These are phyloP conservation scores for Ecdyonurus torrentis DNA, from an alignment of 2,888 invertebrate genomes.

Conservation along the genomic window DNA sequence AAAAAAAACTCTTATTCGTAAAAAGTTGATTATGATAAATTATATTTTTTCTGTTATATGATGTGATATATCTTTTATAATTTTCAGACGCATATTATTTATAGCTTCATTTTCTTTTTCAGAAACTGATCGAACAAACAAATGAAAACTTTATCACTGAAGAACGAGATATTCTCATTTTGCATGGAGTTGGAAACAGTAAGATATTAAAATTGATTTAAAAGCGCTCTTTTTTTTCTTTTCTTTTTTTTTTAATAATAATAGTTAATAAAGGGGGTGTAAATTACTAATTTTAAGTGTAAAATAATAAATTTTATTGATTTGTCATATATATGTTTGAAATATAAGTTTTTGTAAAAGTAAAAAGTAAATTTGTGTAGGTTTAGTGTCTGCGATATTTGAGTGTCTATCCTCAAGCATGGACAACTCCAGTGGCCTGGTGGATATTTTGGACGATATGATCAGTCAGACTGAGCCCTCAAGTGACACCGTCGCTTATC, in stretches of 20 bases:
- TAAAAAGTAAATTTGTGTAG: too few species aligned
- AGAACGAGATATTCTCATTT: neutral
- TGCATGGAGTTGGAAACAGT: neutral
- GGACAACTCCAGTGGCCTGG: neutral
- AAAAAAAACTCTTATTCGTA: too few species aligned
- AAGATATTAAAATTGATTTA: neutral
- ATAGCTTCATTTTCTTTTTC: too few species aligned
- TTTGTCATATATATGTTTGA: too few species aligned
- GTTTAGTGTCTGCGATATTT: neutral
- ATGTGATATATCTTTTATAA: too few species aligned
- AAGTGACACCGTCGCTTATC: neutral
- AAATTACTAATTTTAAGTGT: too few species aligned
- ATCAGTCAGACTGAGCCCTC: neutral
- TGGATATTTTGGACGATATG: neutral
- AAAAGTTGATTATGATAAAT: too few species aligned
- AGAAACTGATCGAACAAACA: neutral
- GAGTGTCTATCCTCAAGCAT: neutral
- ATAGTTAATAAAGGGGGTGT: too few species aligned
- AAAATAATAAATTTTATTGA: too few species aligned
- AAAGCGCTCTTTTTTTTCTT: neutral
- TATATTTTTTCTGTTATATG: too few species aligned
- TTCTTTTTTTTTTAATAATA: neutral
- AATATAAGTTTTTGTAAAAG: too few species aligned
- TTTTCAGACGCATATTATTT: too few species aligned
- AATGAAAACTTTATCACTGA: neutral